These are phyloP conservation scores for Chunga burmeisteri DNA, from an alignment of 2,113 vertebrate species.

Conservation along the genomic window DNA sequence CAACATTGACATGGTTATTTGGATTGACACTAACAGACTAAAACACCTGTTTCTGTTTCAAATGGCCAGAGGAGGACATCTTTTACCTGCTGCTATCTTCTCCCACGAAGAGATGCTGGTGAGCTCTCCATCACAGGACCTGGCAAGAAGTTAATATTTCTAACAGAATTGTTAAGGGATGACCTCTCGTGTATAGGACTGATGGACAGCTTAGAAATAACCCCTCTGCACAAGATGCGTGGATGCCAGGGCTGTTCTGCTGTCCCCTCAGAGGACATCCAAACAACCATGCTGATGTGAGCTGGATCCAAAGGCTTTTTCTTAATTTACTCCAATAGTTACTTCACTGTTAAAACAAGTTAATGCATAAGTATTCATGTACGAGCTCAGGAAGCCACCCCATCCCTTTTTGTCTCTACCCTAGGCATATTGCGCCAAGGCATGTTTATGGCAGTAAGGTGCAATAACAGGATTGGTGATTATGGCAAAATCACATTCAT, in stretches of 20 bases:
- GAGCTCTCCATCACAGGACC: not conserved
- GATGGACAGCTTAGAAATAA: not conserved
- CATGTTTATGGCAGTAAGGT: not conserved
- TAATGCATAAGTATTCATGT: not conserved
- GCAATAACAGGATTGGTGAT: not conserved
- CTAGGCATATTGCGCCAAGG: not conserved
- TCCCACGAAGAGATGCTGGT: not conserved
- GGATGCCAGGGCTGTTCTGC: not conserved
- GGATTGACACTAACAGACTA: not conserved
- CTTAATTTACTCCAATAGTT: not conserved
- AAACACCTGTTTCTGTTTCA: not conserved
- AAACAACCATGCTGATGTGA: not conserved
- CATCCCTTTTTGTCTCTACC: not conserved
- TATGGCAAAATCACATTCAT: not conserved
- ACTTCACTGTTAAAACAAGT: not conserved
- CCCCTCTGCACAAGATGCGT: not conserved
- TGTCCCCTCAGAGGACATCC: not conserved
- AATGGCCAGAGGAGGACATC: not conserved
- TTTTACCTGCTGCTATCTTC: not conserved
- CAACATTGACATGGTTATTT: not conserved
- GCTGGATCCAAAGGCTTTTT: not conserved
- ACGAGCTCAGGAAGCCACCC: not conserved
- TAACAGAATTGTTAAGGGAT: not conserved
- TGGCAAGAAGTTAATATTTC: not conserved
- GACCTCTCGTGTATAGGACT: not conserved